Conservation (phyloP, 2,888 invertebrate species). For the Pocota personata region DNA sequence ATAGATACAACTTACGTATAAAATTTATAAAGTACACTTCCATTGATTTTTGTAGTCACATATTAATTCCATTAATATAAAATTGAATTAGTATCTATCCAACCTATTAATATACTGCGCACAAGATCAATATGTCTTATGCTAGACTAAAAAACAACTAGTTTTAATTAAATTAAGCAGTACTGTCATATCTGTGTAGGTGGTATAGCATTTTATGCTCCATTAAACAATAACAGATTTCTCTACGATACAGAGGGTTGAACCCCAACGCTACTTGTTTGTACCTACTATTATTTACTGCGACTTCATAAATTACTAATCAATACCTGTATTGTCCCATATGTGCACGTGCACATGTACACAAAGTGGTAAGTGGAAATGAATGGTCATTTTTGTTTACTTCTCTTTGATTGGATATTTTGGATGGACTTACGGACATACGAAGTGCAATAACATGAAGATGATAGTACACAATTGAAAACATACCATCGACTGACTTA, state of each 20-base stretch:
- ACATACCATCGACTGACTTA: constrained; percentile 32
- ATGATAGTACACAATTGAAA: constrained; percentile 1
- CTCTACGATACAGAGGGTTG: neutral
- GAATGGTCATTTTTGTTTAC: neutral
- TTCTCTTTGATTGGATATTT: constrained; percentile 20
- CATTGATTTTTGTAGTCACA: too few relatives aligned
- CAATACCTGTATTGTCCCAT: constrained; percentile 26
- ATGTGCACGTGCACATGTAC: neutral
- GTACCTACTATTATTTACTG: neutral
- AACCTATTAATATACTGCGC: too few relatives aligned
- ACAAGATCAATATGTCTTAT: too few relatives aligned
- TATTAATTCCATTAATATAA: too few relatives aligned
- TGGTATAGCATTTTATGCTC: constrained; percentile 3
- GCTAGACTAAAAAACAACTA: neutral
- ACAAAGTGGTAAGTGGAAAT: neutral
- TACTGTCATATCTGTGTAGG: neutral
- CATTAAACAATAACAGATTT: neutral
- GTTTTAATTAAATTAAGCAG: constrained; percentile 32
- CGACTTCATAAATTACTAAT: constrained; percentile 16
- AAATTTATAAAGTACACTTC: too few relatives aligned
- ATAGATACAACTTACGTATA: too few relatives aligned
- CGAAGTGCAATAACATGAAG: constrained; percentile 8
- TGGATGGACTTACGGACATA: neutral
- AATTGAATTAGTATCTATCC: too few relatives aligned
- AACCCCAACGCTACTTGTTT: neutral